phyloP scores from a whole-genome alignment of 1,140 invertebrate genomes.

The Drosophila cardini region DNA sequence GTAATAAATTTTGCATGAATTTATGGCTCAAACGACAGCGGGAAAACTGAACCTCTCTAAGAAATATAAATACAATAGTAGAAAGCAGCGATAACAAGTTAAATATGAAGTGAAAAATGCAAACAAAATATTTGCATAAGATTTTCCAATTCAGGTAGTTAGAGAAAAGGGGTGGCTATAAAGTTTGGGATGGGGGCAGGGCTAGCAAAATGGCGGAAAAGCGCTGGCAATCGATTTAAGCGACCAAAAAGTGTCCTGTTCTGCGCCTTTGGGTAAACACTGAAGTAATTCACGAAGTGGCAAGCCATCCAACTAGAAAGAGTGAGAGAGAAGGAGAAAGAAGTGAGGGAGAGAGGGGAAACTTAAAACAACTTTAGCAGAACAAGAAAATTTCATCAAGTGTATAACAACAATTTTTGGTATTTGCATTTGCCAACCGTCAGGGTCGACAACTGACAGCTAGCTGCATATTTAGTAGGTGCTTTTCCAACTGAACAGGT shows the following conservation, averaged over 20 bases:
- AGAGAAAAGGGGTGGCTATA: neutral
- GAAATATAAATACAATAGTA: slow-evolving; percentile 36
- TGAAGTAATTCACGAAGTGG: slow-evolving; percentile 24
- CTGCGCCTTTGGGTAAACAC: slow-evolving; percentile 27
- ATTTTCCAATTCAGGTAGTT: slow-evolving; percentile 33
- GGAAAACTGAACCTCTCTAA: slow-evolving; percentile 17
- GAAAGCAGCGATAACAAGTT: slow-evolving; percentile 65
- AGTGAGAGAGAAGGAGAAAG: neutral
- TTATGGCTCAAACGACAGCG: slow-evolving; percentile 48
- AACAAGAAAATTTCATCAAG: slow-evolving; percentile 26
- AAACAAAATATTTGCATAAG: slow-evolving; percentile 80
- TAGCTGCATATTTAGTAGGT: slow-evolving; percentile 25
- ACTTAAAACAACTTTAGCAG: neutral
- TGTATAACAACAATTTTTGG: slow-evolving; percentile 37
- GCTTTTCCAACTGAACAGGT: neutral
- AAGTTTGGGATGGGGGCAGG: too few species aligned
- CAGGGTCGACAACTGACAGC: slow-evolving; percentile 38
- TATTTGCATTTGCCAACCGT: slow-evolving; percentile 72
- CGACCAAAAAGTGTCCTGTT: slow-evolving; percentile 41
- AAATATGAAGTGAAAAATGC: slow-evolving; percentile 81
- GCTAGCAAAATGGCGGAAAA: neutral
- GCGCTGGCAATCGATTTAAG: slow-evolving; percentile 62
- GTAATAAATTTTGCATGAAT: slow-evolving; percentile 57
- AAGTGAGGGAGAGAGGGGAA: neutral
- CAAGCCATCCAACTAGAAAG: slow-evolving; percentile 6